A percentile compares a stretch with the other conserved stretches of the same genome.
phyloP scores from a whole-genome alignment of 1,140 invertebrate genomes.

The Sitophilus oryzae region DNA sequence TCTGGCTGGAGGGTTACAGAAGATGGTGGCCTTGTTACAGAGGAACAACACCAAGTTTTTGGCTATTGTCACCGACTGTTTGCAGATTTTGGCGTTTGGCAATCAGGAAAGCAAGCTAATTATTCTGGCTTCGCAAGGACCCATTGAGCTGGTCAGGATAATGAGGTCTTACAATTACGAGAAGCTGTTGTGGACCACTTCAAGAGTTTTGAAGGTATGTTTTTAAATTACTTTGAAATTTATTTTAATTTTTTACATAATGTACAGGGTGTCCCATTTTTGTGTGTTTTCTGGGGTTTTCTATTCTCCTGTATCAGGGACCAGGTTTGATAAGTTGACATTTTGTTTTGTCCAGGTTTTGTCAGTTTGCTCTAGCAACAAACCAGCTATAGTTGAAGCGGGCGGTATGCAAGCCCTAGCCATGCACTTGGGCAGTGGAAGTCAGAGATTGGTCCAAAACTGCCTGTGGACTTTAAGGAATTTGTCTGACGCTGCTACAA shows the following conservation, averaged over 20 bases:
- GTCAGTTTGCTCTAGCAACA: conserved; percentile 96
- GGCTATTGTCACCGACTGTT: conserved; percentile 64
- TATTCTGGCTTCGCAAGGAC: conserved; percentile 94
- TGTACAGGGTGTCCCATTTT: too few species aligned
- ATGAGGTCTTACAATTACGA: conserved; percentile 97
- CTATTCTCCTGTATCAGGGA: too few species aligned
- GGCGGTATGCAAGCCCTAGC: conserved; percentile 97
- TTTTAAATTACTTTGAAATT: too few species aligned
- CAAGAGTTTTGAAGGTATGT: conserved; percentile 83
- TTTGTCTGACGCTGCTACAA: conserved; percentile 95
- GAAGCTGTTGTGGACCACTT: conserved; percentile 97
- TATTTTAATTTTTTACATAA: too few species aligned
- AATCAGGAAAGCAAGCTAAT: conserved; percentile 98
- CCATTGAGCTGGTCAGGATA: conserved; percentile 92
- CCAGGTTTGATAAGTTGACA: too few species aligned
- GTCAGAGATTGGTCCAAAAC: conserved; percentile 90
- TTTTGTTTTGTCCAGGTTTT: conserved; percentile 61
- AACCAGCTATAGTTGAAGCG: conserved; percentile 94
- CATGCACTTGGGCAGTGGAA: conserved; percentile 90
- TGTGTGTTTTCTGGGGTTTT: too few species aligned
- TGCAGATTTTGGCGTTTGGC: conserved; percentile 96
- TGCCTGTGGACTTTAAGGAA: conserved; percentile 97
- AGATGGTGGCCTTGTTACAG: conserved; percentile 94
- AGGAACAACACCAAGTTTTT: conserved; percentile 89
- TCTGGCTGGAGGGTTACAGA: conserved; percentile 91